phyloP scores from a whole-genome alignment of 2,113 vertebrate genomes.

The Eretmochelys imbricata region DNA sequence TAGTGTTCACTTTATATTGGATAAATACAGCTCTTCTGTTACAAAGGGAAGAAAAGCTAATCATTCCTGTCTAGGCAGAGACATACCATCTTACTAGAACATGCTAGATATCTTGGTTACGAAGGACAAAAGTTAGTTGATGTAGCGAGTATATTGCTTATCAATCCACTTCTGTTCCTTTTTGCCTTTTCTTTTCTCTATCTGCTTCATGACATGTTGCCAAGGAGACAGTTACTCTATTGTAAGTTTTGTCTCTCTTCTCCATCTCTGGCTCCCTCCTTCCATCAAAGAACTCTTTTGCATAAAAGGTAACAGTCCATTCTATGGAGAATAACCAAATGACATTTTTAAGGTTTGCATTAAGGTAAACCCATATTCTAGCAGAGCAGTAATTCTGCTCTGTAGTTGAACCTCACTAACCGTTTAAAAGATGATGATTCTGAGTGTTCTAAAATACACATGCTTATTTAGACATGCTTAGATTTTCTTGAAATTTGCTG shows the following conservation, averaged over 20 bases:
- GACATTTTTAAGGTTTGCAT: not conserved
- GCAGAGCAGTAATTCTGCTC: not conserved
- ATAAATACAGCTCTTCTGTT: not conserved
- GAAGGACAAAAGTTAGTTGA: not conserved
- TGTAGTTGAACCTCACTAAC: not conserved
- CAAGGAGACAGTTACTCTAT: not conserved
- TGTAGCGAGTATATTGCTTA: not conserved
- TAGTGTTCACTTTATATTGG: accelerated
- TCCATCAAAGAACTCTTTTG: not conserved
- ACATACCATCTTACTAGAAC: not conserved
- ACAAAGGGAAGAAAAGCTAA: not conserved
- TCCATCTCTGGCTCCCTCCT: not conserved
- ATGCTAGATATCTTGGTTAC: not conserved
- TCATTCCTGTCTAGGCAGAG: not conserved
- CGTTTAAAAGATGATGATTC: not conserved
- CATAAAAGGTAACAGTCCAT: not conserved
- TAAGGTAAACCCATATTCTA: not conserved
- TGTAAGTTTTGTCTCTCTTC: not conserved
- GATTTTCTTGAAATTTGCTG: not conserved
- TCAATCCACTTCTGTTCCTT: not conserved
- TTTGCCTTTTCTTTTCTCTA: not conserved
- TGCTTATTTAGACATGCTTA: not conserved
- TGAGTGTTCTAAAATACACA: not conserved
- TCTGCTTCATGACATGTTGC: not conserved
- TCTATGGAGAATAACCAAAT: not conserved